Conservation (phyloP, 2,797 vertebrate genomes). For the Syndactyla subalaris region DNA sequence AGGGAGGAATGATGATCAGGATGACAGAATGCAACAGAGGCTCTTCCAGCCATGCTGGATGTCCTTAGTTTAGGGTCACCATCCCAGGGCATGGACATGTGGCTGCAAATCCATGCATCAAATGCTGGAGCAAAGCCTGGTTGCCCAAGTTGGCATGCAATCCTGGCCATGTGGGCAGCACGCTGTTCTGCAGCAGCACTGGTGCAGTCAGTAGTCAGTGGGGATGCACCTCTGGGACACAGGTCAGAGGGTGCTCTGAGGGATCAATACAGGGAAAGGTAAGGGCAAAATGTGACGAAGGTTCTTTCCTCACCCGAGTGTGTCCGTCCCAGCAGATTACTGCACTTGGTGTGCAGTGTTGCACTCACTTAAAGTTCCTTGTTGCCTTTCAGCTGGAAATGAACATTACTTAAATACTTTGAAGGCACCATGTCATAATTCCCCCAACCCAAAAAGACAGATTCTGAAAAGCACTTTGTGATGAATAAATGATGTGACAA, state of each 20-base stretch:
- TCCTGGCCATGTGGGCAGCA: neutral
- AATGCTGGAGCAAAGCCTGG: neutral
- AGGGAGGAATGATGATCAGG: accelerated
- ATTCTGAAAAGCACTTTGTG: neutral
- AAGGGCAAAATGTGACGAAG: neutral
- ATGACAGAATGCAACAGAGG: neutral
- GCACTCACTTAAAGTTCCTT: neutral
- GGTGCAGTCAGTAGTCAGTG: too few relatives aligned
- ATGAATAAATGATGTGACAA: conserved; percentile 52
- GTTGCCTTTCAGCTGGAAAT: neutral
- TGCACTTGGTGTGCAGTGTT: neutral
- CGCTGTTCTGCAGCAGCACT: accelerated
- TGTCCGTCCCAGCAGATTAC: accelerated
- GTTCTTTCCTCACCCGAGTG: neutral
- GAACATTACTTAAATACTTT: neutral
- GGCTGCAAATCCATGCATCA: neutral
- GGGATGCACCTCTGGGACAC: accelerated
- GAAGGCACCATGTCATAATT: neutral
- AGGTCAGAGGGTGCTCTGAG: neutral
- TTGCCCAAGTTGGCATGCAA: accelerated
- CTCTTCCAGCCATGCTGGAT: neutral
- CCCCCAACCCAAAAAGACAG: neutral
- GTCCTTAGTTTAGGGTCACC: neutral
- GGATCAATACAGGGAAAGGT: neutral
- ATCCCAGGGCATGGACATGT: neutral